Conservation (phyloP, 2,113 vertebrate genomes). For the Notarius lentiginosus region DNA sequence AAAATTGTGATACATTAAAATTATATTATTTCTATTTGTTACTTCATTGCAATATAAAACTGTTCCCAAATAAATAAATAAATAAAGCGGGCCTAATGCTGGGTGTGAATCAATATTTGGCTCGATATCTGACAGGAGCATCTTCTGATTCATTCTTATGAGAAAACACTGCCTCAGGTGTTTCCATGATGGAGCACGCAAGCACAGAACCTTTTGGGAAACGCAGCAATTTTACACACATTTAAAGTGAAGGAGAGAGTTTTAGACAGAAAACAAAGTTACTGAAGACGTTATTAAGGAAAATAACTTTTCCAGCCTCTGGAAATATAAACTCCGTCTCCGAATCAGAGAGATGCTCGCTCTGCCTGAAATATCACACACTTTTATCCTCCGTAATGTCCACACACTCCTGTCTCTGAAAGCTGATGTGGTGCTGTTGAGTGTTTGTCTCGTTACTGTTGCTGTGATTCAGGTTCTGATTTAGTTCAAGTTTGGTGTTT, state of each 20-base stretch:
- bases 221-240: constrained; percentile 20
- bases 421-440: background rate
- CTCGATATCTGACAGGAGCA: constrained; percentile 22
- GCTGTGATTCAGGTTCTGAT: background rate
- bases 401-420: background rate
- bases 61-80: background rate
- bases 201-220: background rate
- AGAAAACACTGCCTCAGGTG: constrained; percentile 32
- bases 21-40: background rate
- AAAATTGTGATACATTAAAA: background rate
- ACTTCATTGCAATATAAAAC: background rate
- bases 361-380: background rate
- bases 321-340: background rate
- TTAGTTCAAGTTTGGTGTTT: background rate
- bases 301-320: background rate
- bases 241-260: background rate
- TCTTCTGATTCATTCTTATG: constrained; percentile 22
- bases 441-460: background rate
- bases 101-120: constrained; percentile 26
- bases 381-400: background rate
- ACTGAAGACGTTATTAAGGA: background rate
- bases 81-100: background rate
- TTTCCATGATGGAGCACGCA: constrained; percentile 11
- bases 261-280: background rate
- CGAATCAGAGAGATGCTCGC: background rate